Percentiles rank a stretch among this genome's conserved stretches.
Conservation (phyloP, 2,888 invertebrate genomes). For the Pyrrhosoma nymphula region DNA sequence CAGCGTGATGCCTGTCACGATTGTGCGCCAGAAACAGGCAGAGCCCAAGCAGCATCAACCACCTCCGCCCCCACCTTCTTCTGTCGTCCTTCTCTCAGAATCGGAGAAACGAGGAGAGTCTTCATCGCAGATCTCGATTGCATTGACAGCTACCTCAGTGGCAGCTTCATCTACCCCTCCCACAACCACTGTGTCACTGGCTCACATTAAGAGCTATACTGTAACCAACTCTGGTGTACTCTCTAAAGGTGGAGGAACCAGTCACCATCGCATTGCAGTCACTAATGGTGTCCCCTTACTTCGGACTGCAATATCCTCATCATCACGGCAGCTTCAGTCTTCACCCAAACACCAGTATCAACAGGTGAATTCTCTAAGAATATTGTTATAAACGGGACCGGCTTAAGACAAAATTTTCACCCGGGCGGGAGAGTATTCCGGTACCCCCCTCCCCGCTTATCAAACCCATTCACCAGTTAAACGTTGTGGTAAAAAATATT, state of each 20-base stretch:
- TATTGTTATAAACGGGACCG: too few relatives aligned
- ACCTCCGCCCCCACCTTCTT: constrained; percentile 47
- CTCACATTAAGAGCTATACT: constrained; percentile 53
- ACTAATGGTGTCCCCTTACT: constrained; percentile 54
- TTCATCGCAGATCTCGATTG: constrained; percentile 80
- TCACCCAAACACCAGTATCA: constrained; percentile 59
- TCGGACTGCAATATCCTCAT: constrained; percentile 41
- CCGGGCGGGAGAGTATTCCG: too few relatives aligned
- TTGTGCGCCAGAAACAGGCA: constrained; percentile 69
- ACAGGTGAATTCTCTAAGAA: constrained; percentile 14
- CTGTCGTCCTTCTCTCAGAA: not conserved
- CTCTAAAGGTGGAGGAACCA: not conserved
- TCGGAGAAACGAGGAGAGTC: constrained; percentile 45
- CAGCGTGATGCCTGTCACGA: constrained; percentile 89
- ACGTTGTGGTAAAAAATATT: too few relatives aligned
- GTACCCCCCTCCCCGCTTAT: too few relatives aligned
- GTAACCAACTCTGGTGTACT: constrained; percentile 57
- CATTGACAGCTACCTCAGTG: constrained; percentile 78
- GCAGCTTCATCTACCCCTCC: constrained; percentile 75
- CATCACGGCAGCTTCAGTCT: constrained; percentile 43
- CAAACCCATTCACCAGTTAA: too few relatives aligned
- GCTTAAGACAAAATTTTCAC: too few relatives aligned
- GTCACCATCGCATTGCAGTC: constrained; percentile 53
- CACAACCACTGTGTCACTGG: constrained; percentile 51
- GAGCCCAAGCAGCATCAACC: not conserved